A percentile compares a stretch with the other conserved stretches of the same genome.
phyloP scores from a whole-genome alignment of 2,888 invertebrate genomes.

The Clostera curtula region DNA sequence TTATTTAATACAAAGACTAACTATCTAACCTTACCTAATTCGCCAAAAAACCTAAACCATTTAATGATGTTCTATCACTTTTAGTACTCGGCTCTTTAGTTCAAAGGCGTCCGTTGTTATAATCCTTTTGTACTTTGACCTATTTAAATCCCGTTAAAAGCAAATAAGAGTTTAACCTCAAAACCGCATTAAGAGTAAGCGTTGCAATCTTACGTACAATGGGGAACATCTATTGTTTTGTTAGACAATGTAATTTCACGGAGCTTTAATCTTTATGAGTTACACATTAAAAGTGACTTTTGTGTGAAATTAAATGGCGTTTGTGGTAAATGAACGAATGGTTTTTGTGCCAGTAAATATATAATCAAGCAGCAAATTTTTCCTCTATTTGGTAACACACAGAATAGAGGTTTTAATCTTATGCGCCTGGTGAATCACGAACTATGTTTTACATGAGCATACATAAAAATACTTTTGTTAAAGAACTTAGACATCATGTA shows the following conservation, averaged over 20 bases:
- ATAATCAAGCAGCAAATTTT: too few species aligned
- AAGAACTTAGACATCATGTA: too few species aligned
- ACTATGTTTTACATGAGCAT: too few species aligned
- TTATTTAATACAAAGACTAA: too few species aligned
- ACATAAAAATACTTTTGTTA: too few species aligned
- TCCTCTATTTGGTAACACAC: too few species aligned
- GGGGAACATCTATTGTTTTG: conserved; percentile 20
- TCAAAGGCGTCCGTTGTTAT: conserved; percentile 30
- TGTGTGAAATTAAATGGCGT: conserved; percentile 4
- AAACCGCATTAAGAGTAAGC: conserved; percentile 45
- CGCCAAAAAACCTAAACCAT: too few species aligned
- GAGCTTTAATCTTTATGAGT: conserved; percentile 11
- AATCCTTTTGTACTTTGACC: conserved; percentile 50
- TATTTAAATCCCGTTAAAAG: conserved; percentile 52
- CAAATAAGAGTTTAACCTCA: conserved; percentile 50
- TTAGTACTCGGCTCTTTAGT: conserved; percentile 18
- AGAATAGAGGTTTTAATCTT: too few species aligned
- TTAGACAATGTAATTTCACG: conserved; percentile 3
- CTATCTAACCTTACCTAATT: too few species aligned
- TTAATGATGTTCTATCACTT: conserved; percentile 4
- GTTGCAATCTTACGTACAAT: conserved; percentile 28
- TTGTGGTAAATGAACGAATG: conserved; percentile 24
- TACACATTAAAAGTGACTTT: conserved; percentile 10
- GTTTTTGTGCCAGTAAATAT: too few species aligned
- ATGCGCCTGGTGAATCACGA: too few species aligned